Conservation (phyloP, 2,888 invertebrate species). For the Hirtodrosophila alboralis region DNA sequence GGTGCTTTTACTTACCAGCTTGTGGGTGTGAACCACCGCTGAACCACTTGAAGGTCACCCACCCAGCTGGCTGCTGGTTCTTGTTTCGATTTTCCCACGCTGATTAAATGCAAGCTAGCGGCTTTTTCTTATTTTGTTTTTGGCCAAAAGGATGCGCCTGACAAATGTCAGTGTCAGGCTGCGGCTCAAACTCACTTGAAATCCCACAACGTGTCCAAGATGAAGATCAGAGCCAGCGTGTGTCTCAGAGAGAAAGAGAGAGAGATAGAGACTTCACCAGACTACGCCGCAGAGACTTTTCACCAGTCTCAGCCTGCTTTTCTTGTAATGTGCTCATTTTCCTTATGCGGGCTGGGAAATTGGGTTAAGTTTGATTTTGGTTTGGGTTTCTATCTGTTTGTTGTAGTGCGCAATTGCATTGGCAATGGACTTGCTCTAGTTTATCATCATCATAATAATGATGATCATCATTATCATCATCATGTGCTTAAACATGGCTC, state of each 20-base stretch:
- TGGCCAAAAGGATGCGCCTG: constrained; percentile 62
- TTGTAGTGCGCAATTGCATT: constrained; percentile 23
- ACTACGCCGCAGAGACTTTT: constrained; percentile 26
- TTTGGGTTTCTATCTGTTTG: constrained; percentile 11
- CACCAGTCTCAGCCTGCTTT: constrained; percentile 41
- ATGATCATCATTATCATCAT: constrained; percentile 28
- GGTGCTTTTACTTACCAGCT: constrained; percentile 25
- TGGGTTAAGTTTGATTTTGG: constrained; percentile 71
- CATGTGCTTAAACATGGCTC: constrained; percentile 33
- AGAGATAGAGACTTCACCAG: constrained; percentile 19
- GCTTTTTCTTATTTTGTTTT: constrained; percentile 17
- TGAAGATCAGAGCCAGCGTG: constrained; percentile 32
- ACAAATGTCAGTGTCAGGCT: constrained; percentile 67
- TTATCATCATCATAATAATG: constrained; percentile 33
- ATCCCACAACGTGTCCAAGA: constrained; percentile 69
- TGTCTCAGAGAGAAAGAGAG: no score
- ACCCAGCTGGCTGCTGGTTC: constrained; percentile 1
- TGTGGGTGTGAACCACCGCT: constrained; percentile 61
- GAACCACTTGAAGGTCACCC: constrained; percentile 58
- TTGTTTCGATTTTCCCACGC: constrained; percentile 53
- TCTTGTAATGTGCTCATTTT: constrained; percentile 78
- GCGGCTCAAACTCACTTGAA: constrained; percentile 21
- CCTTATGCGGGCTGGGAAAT: constrained; percentile 68
- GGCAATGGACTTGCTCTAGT: constrained; percentile 67
- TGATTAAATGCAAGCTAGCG: constrained; percentile 48